Base-by-base conservation (phyloP, 2,888 invertebrate genomes). In the Polymixis lichenea region DNA sequence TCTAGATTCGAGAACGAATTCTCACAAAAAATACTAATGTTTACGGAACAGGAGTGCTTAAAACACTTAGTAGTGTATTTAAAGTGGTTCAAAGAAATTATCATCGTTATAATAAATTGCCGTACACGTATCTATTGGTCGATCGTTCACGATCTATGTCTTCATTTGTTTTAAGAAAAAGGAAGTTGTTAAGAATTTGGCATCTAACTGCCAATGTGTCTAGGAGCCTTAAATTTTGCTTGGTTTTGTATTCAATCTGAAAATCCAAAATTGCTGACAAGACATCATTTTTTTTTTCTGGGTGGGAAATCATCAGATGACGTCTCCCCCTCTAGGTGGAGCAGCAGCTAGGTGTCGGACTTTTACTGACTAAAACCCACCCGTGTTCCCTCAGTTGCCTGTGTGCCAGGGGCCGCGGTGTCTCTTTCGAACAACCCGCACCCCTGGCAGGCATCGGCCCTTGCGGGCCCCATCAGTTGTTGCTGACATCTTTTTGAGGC, bases 1-100 rank as follows among this genome's bases (percentile, higher is more conserved):
- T 89, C 79, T 83, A 84, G 77, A 83, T 81, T 80, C 81, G 61
- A 67, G 78, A 80, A 82, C 74, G 75, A 69, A 76, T 69, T 78
- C 46, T 60, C 69, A 62, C 51, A 87, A 87, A 88, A 84, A 80
- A 71, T 82, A 83, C 66, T 56, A 80, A 86, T 87, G 78, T 86
- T 86, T 87, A 83, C 76, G 49, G 66, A 78, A 38, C 38, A 60
- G 68, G 25, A 82, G 72, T 68, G 83, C 75, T 85, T 74, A 28
- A 69, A 81, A 85, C 73, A 82, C 78, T 86, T 77, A 68, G 38
- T 17, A 72, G 55, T 25, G 64, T 72, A 49, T 73, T 68, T 66
- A 77, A 83, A 83, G 78, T 86, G 83, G 56, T 82, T 72, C 64
- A 67, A 60, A 71, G 82, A 62, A 86, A 56, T 61, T 38, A 58